These are phyloP conservation scores for Sylvia borin DNA, from an alignment of 2,797 vertebrate species.

Conservation along the genomic window DNA sequence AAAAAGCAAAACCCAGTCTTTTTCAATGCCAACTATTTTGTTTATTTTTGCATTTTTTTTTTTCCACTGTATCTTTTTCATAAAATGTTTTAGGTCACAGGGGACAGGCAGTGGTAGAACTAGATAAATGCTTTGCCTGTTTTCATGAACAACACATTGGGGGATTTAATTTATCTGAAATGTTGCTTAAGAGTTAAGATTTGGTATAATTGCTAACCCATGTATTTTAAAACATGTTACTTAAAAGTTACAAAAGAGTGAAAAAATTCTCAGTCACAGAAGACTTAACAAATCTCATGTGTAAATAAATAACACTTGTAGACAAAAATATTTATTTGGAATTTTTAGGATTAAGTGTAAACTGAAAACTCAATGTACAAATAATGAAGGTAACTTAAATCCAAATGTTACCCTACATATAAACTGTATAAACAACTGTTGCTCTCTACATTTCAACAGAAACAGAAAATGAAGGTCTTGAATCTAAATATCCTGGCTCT, in stretches of 20 bases:
- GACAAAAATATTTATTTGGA: neutral
- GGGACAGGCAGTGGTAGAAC: neutral
- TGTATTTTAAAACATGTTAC: neutral
- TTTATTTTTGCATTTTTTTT: neutral
- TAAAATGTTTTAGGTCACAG: neutral
- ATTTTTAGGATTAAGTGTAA: neutral
- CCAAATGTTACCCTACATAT: neutral
- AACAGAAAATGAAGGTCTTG: neutral
- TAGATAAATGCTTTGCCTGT: neutral
- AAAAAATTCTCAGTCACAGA: neutral
- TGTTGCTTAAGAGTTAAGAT: neutral
- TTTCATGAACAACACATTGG: neutral
- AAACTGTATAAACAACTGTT: neutral
- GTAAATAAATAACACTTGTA: neutral
- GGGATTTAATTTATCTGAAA: neutral
- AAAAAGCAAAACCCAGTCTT: neutral
- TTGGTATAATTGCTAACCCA: neutral
- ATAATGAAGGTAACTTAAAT: neutral
- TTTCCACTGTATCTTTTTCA: neutral
- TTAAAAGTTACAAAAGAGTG: neutral
- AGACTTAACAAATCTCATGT: neutral
- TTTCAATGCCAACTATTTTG: neutral
- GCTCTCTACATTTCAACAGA: neutral
- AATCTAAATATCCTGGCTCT: constrained; percentile 20
- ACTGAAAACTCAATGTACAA: neutral